Percentiles rank a stretch among this genome's conserved stretches.
Evolutionary conservation across 2,888 invertebrate species (phyloP).

Genomic region (Caenorhabditis sulstoni): DNA sequence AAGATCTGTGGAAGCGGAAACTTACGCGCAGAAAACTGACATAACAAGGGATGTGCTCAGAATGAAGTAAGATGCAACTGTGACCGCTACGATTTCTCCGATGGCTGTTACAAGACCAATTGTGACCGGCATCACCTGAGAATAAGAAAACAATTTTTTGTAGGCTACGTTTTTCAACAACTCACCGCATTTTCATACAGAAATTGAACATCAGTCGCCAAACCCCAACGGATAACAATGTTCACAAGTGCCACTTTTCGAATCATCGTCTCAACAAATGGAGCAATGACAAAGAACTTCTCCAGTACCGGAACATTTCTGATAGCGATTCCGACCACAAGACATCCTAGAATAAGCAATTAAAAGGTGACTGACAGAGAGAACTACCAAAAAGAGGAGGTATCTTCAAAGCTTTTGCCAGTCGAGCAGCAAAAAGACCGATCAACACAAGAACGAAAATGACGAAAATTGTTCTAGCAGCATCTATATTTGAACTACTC

Average conservation of each 20-base stretch:
- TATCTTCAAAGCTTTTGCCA: slow-evolving; percentile 7
- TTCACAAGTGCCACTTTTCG: slow-evolving; percentile 40
- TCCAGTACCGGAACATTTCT: slow-evolving; percentile 15
- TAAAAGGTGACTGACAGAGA: background rate
- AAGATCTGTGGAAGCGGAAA: background rate
- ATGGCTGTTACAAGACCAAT: slow-evolving; percentile 21
- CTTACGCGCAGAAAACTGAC: slow-evolving; percentile 31
- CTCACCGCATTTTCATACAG: slow-evolving; percentile 26
- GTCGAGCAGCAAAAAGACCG: slow-evolving; percentile 9
- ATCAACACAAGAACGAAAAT: slow-evolving; percentile 22
- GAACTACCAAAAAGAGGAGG: slow-evolving; percentile 25
- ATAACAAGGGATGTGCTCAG: slow-evolving; percentile 17
- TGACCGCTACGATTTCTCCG: slow-evolving; percentile 22
- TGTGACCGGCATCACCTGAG: slow-evolving; percentile 22
- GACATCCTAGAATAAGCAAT: slow-evolving; percentile 9
- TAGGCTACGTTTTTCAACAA: no score
- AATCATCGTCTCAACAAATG: slow-evolving; percentile 33
- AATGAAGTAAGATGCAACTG: slow-evolving; percentile 38
- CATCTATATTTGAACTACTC: slow-evolving; percentile 1
- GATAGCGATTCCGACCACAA: slow-evolving; percentile 35
- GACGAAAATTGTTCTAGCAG: slow-evolving; percentile 24
- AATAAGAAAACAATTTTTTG: background rate
- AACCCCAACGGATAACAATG: slow-evolving; percentile 41
- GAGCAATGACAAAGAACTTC: slow-evolving; percentile 25
- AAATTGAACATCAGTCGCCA: slow-evolving; percentile 30